Conservation (phyloP, 23 tunicate species). For the Ascidia mentula region DNA sequence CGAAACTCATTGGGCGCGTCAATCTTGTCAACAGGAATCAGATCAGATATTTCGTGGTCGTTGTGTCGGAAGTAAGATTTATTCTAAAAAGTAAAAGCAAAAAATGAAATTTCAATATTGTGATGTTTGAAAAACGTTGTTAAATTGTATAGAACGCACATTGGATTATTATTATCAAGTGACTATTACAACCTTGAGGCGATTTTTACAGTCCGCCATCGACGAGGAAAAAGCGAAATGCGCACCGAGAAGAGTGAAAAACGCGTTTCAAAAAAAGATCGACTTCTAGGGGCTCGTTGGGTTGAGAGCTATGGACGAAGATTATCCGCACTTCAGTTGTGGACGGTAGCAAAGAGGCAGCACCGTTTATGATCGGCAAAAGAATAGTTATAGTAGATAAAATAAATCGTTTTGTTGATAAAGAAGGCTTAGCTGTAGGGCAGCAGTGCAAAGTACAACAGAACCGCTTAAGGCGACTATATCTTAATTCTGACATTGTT, state of each 20-base stretch:
- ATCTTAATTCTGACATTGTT: neutral
- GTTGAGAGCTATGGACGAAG: neutral
- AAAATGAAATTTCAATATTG: no score
- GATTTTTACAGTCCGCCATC: neutral
- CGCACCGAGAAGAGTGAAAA: neutral
- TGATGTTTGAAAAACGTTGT: no score
- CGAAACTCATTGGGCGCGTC: neutral
- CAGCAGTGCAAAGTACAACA: neutral
- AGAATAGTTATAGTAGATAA: neutral
- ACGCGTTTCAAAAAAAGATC: slow-evolving; percentile 4
- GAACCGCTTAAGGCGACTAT: neutral
- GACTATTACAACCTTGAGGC: slow-evolving; percentile 2
- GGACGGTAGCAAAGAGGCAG: neutral
- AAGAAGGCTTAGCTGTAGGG: neutral
- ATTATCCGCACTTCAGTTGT: slow-evolving; percentile 3
- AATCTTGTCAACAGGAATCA: neutral
- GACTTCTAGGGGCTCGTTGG: slow-evolving; percentile 2
- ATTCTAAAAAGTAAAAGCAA: no score
- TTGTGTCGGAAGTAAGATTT: no score
- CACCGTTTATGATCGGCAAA: neutral
- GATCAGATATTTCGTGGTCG: neutral
- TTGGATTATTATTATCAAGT: no score
- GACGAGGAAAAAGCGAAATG: neutral
- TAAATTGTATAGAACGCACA: no score
- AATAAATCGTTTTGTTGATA: neutral